Base-by-base conservation (phyloP, 1,140 invertebrate species). In the Plectrocnemia conspersa region DNA sequence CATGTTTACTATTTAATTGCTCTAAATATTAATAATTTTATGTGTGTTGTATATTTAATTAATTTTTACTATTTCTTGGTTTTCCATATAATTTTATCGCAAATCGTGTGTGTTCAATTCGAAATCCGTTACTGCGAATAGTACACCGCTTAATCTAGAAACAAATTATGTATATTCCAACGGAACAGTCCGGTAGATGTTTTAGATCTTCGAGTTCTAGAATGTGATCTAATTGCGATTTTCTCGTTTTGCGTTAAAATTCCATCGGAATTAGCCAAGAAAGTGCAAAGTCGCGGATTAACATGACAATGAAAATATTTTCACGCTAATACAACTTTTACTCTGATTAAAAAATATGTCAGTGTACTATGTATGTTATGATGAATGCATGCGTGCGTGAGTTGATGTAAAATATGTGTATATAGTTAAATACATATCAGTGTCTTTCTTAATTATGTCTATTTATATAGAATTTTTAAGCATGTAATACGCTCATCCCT, bases 91-190 rank as follows among this genome's bases (percentile, higher is more conserved):
- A n/a, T n/a, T n/a, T n/a, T n/a, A n/a, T n/a, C n/a, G n/a, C n/a
- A n/a, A n/a, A n/a, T n/a, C n/a, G n/a, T n/a, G n/a, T n/a, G n/a
- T 6, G 35, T 5, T 38, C 35, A 16, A 13, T 38, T 38, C 35
- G 13, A 38, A 38, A 38, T 38, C 35, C 35, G 35, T 38, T 38
- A 38, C n/a, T n/a, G n/a, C 35, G 5, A 38, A 38, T 38, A 38
- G 35, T 38, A 10, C 35, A 16, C 18, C 18, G 35, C 10, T 38
- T 38, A 38, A 38, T 38, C 35, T 10, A 5, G 11, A 29, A 29
- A n/a, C 15, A 38, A 38, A 38, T 38, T 13, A 38, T 13, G 11
- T 38, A 38, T 38, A 38, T 38, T 38, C 35, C 35, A 38, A 38
- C 35, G 35, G 35, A 38, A 38, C 18, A 38, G 18, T n/a, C 35